A percentile compares a stretch with the other conserved stretches of the same genome.
Evolutionary conservation across 2,113 vertebrate species (phyloP).

Genomic region (Pan paniscus): DNA sequence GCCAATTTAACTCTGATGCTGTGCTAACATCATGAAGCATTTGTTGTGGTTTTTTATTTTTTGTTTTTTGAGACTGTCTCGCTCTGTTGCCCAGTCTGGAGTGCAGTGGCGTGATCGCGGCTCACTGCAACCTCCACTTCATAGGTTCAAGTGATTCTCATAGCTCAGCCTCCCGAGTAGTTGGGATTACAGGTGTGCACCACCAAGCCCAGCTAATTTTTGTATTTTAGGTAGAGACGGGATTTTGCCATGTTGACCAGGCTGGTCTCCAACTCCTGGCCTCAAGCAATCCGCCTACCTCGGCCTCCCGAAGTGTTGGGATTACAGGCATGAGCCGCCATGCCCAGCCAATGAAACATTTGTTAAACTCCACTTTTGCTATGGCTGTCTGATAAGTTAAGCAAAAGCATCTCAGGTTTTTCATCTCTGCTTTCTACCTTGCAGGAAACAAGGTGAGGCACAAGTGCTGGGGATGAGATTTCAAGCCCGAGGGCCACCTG

Average conservation of each 20-base stretch:
- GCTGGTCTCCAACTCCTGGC: not conserved
- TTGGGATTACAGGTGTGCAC: too few relatives aligned
- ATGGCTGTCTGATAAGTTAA: not conserved
- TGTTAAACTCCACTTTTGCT: not conserved
- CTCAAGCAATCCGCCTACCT: not conserved
- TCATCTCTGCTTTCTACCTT: not conserved
- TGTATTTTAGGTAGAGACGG: too few relatives aligned
- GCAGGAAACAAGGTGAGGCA: not conserved
- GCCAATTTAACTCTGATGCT: not conserved
- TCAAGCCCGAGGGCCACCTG: not conserved
- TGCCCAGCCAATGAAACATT: not conserved
- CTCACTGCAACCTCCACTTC: too few relatives aligned
- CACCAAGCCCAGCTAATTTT: too few relatives aligned
- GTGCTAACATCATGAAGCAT: not conserved
- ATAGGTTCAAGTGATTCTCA: too few relatives aligned
- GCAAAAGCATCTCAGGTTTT: not conserved
- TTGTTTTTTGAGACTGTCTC: too few relatives aligned
- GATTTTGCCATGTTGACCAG: not conserved
- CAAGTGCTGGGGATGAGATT: not conserved
- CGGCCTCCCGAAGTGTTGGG: not conserved
- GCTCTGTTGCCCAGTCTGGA: not conserved
- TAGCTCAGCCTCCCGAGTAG: too few relatives aligned
- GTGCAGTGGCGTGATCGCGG: not conserved
- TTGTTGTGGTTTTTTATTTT: not conserved
- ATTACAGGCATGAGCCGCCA: not conserved